Evolutionary conservation across 1,140 invertebrate species (phyloP), one percentile per base, ranked within the genome.

Genomic region (Bombus polaris): DNA sequence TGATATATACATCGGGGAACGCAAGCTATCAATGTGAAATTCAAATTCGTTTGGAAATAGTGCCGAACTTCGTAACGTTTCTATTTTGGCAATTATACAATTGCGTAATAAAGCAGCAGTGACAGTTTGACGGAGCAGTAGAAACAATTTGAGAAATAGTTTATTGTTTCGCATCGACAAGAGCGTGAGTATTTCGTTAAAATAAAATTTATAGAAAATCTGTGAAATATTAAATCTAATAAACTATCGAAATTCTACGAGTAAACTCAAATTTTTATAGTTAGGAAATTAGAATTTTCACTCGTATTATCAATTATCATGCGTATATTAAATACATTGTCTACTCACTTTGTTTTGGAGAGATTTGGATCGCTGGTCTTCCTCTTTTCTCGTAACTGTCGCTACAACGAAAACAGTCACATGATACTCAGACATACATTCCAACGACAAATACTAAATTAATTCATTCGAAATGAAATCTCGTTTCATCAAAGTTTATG

Each of bases 291-390:
- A 12, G 28, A 62, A 28, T 62, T 62, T 12, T 1, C 10, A 12
- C 59, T 28, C 12, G 59, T n/a, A n/a, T n/a, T 73, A 47, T 44
- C 25, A 12, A 44, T 44, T 47, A 35, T 44, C 62, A 28, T 68
- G 28, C 42, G 47, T 5, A n/a, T 42, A 59, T 68, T 3, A 57
- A 28, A 80, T 28, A 74, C 65, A 53, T 73, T 32, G 57, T 62
- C 71, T 77, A 95, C 96, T 96, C 93, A 97, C 96, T 96, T 97
- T 90, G 96, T 96, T 95, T 97, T 97, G 65, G 97, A 97, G 71
- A 97, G 96, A 95, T 97, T 97, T 25, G 97, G 97, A 94, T 97
- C 97, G 89, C 97, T 97, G 72, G 97, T 97, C 94, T 97, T 97
- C 90, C 97, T 95, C 87, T 96, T 96, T 93, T 97, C 97, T 88